phyloP scores from a whole-genome alignment of 2,113 vertebrate genomes.

The Ochotona princeps region DNA sequence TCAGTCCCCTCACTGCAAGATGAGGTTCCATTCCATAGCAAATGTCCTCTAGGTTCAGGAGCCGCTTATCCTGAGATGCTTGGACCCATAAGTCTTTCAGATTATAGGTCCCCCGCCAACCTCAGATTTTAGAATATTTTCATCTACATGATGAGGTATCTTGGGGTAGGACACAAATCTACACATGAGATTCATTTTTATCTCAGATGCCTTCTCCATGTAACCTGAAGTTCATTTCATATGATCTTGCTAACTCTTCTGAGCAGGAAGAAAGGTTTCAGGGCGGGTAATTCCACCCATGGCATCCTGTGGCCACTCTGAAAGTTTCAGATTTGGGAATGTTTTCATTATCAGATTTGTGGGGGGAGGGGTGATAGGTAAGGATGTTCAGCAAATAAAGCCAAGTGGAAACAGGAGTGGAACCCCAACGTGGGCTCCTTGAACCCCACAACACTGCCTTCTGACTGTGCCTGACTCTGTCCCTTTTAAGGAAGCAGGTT shows the following conservation, averaged over 20 bases:
- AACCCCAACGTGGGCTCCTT: neutral
- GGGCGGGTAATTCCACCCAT: neutral
- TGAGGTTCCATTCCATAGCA: neutral
- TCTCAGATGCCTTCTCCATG: neutral
- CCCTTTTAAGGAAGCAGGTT: neutral
- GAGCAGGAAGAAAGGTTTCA: neutral
- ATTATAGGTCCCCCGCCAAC: neutral
- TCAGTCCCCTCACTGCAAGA: neutral
- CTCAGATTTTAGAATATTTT: neutral
- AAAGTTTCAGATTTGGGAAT: neutral
- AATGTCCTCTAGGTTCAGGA: rapidly evolving
- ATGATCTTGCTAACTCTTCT: neutral
- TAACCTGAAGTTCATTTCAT: neutral
- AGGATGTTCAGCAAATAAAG: neutral
- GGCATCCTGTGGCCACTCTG: neutral
- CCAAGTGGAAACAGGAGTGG: neutral
- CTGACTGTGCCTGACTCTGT: neutral
- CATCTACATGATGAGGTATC: neutral
- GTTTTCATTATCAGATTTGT: neutral
- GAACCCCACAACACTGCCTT: rapidly evolving
- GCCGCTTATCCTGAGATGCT: neutral
- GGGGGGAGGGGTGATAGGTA: too few species aligned
- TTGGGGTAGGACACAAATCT: neutral
- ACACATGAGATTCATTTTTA: neutral
- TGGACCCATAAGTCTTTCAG: neutral